Evolutionary conservation across 2,888 invertebrate genomes (phyloP).

Genomic region (Nephrotoma appendiculata): DNA sequence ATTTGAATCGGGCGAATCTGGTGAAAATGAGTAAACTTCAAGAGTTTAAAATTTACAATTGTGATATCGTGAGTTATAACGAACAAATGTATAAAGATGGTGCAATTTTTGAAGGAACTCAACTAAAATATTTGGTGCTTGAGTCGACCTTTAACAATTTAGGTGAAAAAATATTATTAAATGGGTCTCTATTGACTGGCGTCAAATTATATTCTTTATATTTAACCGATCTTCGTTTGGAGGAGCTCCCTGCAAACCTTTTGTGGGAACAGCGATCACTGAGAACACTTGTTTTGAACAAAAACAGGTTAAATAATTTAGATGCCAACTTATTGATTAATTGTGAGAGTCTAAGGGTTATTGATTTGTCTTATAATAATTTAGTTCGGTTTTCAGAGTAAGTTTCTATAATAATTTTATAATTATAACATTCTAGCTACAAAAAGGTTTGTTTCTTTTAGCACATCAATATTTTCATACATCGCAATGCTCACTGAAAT

Average conservation of each 20-base stretch:
- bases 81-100: background rate
- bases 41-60: background rate
- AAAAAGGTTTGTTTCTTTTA: background rate
- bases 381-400: background rate
- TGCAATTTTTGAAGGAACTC: background rate
- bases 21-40: background rate
- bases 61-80: background rate
- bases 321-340: background rate
- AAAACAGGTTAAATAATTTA: background rate
- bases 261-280: background rate
- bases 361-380: background rate
- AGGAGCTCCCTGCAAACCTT: background rate
- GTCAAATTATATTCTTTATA: background rate
- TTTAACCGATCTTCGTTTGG: background rate
- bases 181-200: background rate
- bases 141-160: background rate
- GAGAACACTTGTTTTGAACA: background rate
- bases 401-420: background rate
- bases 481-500: background rate
- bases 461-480: background rate
- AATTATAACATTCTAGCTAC: background rate
- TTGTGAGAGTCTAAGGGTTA: background rate
- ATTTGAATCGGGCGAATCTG: background rate
- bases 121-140: background rate
- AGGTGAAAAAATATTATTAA: background rate